These are phyloP conservation scores for Sebastes ruberrimus DNA, from an alignment of 2,797 vertebrate species.

Conservation along the genomic window DNA sequence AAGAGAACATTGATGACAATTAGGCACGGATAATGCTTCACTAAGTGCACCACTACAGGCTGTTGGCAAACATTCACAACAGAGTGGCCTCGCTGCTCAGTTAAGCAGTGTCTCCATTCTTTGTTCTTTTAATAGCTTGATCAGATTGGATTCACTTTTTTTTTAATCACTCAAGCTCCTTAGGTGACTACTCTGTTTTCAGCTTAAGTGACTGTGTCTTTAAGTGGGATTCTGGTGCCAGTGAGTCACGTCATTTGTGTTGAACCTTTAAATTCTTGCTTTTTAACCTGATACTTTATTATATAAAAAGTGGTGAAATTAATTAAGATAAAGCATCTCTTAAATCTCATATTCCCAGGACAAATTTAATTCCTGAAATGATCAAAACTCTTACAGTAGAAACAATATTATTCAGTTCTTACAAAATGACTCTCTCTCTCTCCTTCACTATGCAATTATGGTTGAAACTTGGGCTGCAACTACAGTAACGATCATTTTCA, in stretches of 20 bases:
- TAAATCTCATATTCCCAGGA: neutral
- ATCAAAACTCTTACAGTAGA: neutral
- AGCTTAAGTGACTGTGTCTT: conserved; percentile 25
- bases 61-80: conserved; percentile 58
- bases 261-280: neutral
- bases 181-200: conserved; percentile 52
- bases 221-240: conserved; percentile 22
- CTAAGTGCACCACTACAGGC: conserved; percentile 36
- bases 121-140: conserved; percentile 78
- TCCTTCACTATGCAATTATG: conserved; percentile 30
- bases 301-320: neutral
- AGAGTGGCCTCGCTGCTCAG: conserved; percentile 34
- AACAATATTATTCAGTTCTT: conserved; percentile 14
- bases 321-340: neutral
- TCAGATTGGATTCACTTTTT: conserved; percentile 76
- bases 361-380: conserved; percentile 8
- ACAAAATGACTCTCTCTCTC: neutral
- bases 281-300: neutral
- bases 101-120: conserved; percentile 45
- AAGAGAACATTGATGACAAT: conserved; percentile 52
- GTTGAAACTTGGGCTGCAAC: neutral
- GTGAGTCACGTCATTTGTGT: neutral
- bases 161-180: conserved; percentile 68
- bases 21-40: conserved; percentile 36
- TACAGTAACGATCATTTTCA: too few species aligned